phyloP scores from a whole-genome alignment of 2,113 vertebrate genomes.

The Aix galericulata region DNA sequence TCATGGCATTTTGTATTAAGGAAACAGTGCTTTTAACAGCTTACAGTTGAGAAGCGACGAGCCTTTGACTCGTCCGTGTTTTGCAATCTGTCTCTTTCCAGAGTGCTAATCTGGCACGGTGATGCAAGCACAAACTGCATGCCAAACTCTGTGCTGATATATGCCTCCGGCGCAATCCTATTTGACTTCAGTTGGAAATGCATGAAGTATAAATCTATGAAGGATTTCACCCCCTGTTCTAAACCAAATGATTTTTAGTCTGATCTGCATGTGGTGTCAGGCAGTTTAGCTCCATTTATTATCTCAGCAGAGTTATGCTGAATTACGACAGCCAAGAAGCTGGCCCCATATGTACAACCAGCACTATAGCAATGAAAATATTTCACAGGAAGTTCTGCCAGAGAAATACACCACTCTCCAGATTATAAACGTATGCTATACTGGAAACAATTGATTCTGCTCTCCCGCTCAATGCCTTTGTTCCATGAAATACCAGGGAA shows the following conservation, averaged over 20 bases:
- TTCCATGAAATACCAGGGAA: background rate
- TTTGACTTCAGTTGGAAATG: background rate
- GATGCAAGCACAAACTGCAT: background rate
- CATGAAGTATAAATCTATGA: background rate
- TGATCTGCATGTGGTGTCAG: background rate
- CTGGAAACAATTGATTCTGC: background rate
- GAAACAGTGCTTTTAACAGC: constrained; percentile 28
- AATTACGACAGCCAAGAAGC: background rate
- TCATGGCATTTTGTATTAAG: background rate
- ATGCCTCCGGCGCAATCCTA: background rate
- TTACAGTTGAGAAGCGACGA: constrained; percentile 21
- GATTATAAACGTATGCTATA: background rate
- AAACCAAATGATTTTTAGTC: background rate
- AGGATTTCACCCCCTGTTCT: background rate
- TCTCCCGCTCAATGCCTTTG: fast-evolving
- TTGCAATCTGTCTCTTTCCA: constrained; percentile 33
- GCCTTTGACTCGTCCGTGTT: background rate
- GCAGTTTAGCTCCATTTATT: background rate
- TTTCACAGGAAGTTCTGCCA: background rate
- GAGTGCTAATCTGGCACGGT: background rate
- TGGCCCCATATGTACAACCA: background rate
- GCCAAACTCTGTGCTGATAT: background rate
- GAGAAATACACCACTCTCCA: background rate
- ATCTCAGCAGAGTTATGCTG: background rate
- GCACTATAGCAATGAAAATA: background rate